phyloP scores from a whole-genome alignment of 1,140 invertebrate genomes.

The Drosophila bifasciata region DNA sequence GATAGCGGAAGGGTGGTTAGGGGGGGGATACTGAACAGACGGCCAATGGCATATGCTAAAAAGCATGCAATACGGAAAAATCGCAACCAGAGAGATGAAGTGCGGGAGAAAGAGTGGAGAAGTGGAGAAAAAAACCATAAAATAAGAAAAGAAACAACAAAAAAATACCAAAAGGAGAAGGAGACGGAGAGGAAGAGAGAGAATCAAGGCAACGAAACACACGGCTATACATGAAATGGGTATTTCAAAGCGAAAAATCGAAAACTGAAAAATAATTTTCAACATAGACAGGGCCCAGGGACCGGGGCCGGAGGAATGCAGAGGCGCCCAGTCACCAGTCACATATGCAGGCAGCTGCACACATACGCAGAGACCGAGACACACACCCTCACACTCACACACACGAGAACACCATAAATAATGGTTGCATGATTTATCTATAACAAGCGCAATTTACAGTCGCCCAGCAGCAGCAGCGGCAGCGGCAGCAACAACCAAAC shows the following conservation, averaged over 20 bases:
- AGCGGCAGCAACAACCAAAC: slow-evolving; percentile 59
- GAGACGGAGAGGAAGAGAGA: slow-evolving; percentile 9
- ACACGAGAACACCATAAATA: slow-evolving; percentile 80
- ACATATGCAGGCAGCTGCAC: slow-evolving; percentile 75
- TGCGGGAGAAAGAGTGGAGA: slow-evolving; percentile 22
- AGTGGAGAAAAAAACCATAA: slow-evolving; percentile 49
- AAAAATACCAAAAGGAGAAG: slow-evolving; percentile 14
- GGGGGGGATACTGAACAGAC: slow-evolving; percentile 41
- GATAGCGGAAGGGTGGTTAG: too few relatives aligned
- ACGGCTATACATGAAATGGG: slow-evolving; percentile 70
- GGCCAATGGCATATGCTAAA: slow-evolving; percentile 81
- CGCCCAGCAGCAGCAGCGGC: slow-evolving; percentile 63
- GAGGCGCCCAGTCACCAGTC: slow-evolving; percentile 40
- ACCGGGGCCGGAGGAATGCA: background rate
- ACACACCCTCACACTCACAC: slow-evolving; percentile 36
- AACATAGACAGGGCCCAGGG: slow-evolving; percentile 48
- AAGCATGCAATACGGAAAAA: slow-evolving; percentile 78
- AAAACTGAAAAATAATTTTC: slow-evolving; percentile 82
- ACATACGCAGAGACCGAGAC: slow-evolving; percentile 59
- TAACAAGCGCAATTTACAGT: slow-evolving; percentile 84
- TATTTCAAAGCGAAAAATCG: slow-evolving; percentile 83
- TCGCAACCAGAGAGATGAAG: slow-evolving; percentile 48
- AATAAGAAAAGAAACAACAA: slow-evolving; percentile 40
- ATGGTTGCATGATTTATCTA: slow-evolving; percentile 84
- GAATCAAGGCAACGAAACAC: slow-evolving; percentile 58